Base-by-base conservation (phyloP, 2,113 vertebrate genomes). In the Clinocottus analis region DNA sequence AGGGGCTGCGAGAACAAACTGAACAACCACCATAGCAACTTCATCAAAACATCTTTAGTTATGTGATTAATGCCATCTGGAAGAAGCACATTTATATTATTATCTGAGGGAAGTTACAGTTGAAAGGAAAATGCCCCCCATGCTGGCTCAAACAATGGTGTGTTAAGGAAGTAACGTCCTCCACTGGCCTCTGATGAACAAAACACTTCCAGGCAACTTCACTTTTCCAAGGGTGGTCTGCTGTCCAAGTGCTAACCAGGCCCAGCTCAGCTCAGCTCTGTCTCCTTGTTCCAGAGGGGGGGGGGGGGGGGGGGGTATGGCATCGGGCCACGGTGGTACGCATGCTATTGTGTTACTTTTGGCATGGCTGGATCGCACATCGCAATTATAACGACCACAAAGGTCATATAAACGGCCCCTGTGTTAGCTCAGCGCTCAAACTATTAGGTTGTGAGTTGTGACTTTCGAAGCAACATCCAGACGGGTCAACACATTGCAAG, bases 361-460 rank as follows among this genome's bases (percentile, higher is more conserved):
- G 75, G 83, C 70, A 66, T 61, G 70, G 79, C 69, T 87, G 87
- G 47, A 87, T 91, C 1, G 27, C 74, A 59, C 80, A 83, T 87
- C 63, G 29, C 76, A 82, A 66, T 70, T 84, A 86, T 86, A 90
- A 88, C 71, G 85, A 89, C 84, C 89, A 67, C 82, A 85, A 66
- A 86, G 82, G 75, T 88, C 80, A 85, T 74, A 85, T 88, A 90
- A 85, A 89, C 68, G 59, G 68, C 60, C 59, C 33, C 51, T 35
- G 72, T 83, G 87, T 90, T 89, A 85, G 86, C 80, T 81, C 31
- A 10, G 49, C 51, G 47, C 65, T 79, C 66, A 85, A 80, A 82
- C 73, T 12, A 79, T 76, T 80, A 63, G 59, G 55, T 8, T 61
- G 77, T 65, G 75, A 47, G 59, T 23, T 84, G 21, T 84, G 43